phyloP scores from a whole-genome alignment of 1,140 invertebrate genomes.

The Protaetia brevitarsis region DNA sequence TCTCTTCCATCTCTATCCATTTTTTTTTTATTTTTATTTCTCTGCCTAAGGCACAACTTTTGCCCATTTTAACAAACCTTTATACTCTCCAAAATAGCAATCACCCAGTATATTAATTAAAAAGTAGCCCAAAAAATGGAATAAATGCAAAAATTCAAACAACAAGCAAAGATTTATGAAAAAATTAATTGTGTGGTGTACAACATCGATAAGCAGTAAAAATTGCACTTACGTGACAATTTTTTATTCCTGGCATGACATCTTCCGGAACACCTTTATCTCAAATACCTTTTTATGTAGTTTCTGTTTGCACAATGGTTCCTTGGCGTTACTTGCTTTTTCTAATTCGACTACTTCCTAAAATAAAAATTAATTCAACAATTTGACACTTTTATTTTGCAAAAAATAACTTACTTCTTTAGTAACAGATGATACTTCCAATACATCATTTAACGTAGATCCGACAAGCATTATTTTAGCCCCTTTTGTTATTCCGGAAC shows the following conservation, averaged over 20 bases:
- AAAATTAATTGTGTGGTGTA: too few relatives aligned
- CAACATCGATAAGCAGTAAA: neutral
- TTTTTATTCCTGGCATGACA: conserved; percentile 82
- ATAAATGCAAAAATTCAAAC: too few relatives aligned
- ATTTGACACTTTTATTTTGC: neutral
- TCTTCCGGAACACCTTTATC: conserved; percentile 91
- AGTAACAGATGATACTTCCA: conserved; percentile 71
- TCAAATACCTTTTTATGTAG: conserved; percentile 82
- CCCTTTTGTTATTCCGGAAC: conserved; percentile 76
- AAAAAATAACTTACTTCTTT: conserved; percentile 54
- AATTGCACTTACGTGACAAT: conserved; percentile 41
- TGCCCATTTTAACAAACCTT: too few relatives aligned
- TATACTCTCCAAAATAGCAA: too few relatives aligned
- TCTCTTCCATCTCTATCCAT: too few relatives aligned
- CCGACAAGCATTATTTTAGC: conserved; percentile 92
- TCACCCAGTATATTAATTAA: too few relatives aligned
- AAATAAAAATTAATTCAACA: conserved; percentile 22
- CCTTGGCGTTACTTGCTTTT: conserved; percentile 64
- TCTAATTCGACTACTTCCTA: conserved; percentile 53
- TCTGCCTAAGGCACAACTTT: too few relatives aligned
- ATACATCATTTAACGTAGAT: conserved; percentile 84
- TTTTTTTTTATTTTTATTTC: too few relatives aligned
- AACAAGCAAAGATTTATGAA: too few relatives aligned
- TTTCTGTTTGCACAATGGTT: conserved; percentile 81
- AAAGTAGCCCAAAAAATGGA: too few relatives aligned